These are phyloP conservation scores for Zosterops hypoxanthus DNA, from an alignment of 2,113 vertebrate genomes.

Conservation along the genomic window DNA sequence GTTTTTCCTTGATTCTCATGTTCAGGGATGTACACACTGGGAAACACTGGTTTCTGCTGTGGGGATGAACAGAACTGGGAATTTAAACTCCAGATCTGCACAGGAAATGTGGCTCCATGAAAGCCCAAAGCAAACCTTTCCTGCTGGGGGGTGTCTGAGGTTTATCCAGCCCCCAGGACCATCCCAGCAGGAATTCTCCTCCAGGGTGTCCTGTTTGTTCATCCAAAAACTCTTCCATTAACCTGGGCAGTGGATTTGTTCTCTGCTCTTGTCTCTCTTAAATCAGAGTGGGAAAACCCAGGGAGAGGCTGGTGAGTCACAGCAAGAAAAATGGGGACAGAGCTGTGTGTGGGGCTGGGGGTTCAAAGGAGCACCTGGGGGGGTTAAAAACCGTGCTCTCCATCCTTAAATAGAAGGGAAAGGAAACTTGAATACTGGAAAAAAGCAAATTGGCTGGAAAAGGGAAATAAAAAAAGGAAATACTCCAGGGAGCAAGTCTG, in stretches of 20 bases:
- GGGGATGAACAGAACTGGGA: not conserved
- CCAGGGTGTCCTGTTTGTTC: not conserved
- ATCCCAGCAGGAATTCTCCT: not conserved
- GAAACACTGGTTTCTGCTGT: not conserved
- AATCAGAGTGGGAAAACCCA: too few species aligned
- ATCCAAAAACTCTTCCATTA: not conserved
- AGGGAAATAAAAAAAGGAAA: not conserved
- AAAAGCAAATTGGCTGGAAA: not conserved
- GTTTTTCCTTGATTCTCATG: not conserved
- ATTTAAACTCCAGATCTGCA: not conserved
- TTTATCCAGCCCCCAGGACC: not conserved
- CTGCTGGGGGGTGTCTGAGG: not conserved
- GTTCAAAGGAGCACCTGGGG: not conserved
- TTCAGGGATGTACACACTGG: not conserved
- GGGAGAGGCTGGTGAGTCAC: not conserved
- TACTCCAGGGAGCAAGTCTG: fast-evolving
- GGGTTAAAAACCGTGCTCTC: not conserved
- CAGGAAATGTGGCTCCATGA: not conserved
- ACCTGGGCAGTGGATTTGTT: not conserved
- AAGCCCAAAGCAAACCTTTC: not conserved
- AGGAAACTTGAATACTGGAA: not conserved
- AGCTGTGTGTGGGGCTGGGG: not conserved
- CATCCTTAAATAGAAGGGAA: not conserved
- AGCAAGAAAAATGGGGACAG: not conserved
- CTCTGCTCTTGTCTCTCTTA: not conserved